Conservation (phyloP, 2,113 vertebrate species). For the Thamnaconus septentrionalis region DNA sequence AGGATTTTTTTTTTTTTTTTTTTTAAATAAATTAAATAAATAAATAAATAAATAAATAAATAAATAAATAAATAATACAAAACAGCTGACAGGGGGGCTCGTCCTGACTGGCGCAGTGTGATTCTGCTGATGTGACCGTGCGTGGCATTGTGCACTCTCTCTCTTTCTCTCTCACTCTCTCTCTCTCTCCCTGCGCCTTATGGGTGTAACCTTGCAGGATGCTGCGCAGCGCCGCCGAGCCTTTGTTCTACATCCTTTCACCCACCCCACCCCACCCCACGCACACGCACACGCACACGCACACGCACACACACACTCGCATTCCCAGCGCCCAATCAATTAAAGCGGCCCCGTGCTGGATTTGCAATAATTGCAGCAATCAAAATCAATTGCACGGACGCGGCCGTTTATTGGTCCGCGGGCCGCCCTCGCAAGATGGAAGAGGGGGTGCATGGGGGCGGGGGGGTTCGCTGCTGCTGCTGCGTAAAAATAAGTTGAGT, state of each 20-base stretch:
- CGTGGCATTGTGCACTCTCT: constrained; percentile 17
- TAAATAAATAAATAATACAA: too few relatives aligned
- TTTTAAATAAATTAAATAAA: too few relatives aligned
- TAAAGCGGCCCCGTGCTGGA: constrained; percentile 14
- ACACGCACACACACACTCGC: constrained; percentile 12
- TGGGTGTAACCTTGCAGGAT: constrained; percentile 66
- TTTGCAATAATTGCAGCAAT: constrained; percentile 33
- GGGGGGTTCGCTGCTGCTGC: background rate
- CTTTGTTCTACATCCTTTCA: constrained; percentile 70
- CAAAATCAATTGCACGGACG: constrained; percentile 41
- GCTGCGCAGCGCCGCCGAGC: constrained; percentile 52
- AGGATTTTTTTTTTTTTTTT: too few relatives aligned
- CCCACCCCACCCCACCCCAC: constrained; percentile 27
- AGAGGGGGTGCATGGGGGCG: too few relatives aligned
- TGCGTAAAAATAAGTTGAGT: constrained; percentile 79
- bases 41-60: too few relatives aligned
- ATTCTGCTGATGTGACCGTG: background rate
- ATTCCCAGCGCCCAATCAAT: constrained; percentile 16
- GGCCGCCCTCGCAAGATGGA: constrained; percentile 56
- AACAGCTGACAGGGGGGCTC: background rate
- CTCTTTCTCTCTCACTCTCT: background rate
- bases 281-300: constrained; percentile 28
- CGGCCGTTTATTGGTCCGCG: constrained; percentile 45
- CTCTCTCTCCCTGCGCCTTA: constrained; percentile 42
- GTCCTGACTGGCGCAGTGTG: background rate